These are phyloP conservation scores for Larimichthys crocea DNA, from an alignment of 2,113 vertebrate genomes.

Conservation along the genomic window DNA sequence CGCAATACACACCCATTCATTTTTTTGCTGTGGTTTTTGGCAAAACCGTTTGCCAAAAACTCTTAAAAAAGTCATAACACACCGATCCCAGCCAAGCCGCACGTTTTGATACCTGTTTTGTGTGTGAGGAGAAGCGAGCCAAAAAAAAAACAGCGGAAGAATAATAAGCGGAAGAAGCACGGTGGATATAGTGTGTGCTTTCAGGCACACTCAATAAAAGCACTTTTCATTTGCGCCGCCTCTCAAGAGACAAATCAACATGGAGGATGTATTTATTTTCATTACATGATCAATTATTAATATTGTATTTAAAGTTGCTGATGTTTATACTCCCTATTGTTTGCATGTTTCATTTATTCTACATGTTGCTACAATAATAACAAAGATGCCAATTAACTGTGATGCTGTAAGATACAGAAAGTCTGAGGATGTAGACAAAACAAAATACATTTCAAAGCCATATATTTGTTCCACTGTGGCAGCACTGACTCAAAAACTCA, in stretches of 20 bases:
- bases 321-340: neutral
- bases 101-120: too few relatives aligned
- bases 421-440: neutral
- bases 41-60: too few relatives aligned
- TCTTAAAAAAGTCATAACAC: too few relatives aligned
- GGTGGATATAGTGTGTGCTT: too few relatives aligned
- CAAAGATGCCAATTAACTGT: too few relatives aligned
- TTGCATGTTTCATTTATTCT: neutral
- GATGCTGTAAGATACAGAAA: neutral
- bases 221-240: neutral
- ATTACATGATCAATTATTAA: neutral
- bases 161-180: too few relatives aligned
- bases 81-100: too few relatives aligned
- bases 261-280: neutral
- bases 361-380: too few relatives aligned
- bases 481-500: conserved; percentile 20
- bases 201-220: neutral
- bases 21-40: too few relatives aligned
- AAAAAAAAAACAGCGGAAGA: too few relatives aligned
- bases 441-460: neutral
- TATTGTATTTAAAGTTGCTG: neutral
- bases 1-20: too few relatives aligned
- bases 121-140: too few relatives aligned
- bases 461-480: neutral
- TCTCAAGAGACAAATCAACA: neutral